phyloP scores from a whole-genome alignment of 2,888 invertebrate genomes.

The Cheilosia urbana region DNA sequence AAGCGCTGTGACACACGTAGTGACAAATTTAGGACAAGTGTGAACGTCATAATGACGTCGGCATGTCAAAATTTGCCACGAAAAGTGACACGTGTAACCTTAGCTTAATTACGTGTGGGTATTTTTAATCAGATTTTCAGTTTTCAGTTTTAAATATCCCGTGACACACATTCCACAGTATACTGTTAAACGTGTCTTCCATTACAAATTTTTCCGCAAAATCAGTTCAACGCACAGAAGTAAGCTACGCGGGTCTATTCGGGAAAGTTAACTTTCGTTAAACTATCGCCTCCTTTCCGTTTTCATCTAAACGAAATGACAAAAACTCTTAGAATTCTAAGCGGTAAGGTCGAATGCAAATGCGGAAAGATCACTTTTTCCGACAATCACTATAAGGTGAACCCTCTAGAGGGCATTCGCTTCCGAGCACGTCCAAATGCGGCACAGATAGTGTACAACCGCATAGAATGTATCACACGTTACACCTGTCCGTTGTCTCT shows the following conservation, averaged over 20 bases:
- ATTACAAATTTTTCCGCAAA: slow-evolving; percentile 38
- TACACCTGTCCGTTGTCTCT: slow-evolving; percentile 7
- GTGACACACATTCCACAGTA: slow-evolving; percentile 30
- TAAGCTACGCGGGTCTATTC: slow-evolving; percentile 25
- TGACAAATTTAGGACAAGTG: too few species aligned
- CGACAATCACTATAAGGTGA: slow-evolving; percentile 28
- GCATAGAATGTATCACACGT: not conserved
- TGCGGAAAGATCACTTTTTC: slow-evolving; percentile 23
- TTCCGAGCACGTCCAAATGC: slow-evolving; percentile 16
- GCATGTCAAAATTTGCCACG: too few species aligned
- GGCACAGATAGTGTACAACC: not conserved
- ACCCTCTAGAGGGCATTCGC: slow-evolving; percentile 24
- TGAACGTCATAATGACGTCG: too few species aligned
- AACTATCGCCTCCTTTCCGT: slow-evolving; percentile 14
- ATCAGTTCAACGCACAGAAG: slow-evolving; percentile 48
- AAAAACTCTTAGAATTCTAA: slow-evolving; percentile 46
- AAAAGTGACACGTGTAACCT: too few species aligned
- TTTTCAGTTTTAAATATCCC: slow-evolving; percentile 22
- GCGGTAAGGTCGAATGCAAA: slow-evolving; percentile 62
- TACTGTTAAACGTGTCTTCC: slow-evolving; percentile 41
- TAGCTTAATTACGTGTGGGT: not conserved
- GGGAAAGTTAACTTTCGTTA: slow-evolving; percentile 62
- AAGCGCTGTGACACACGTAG: too few species aligned
- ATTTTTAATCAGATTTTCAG: not conserved
- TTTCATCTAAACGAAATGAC: slow-evolving; percentile 8